Conservation (phyloP, 2,113 vertebrate genomes). For the Tonatia bakeri region DNA sequence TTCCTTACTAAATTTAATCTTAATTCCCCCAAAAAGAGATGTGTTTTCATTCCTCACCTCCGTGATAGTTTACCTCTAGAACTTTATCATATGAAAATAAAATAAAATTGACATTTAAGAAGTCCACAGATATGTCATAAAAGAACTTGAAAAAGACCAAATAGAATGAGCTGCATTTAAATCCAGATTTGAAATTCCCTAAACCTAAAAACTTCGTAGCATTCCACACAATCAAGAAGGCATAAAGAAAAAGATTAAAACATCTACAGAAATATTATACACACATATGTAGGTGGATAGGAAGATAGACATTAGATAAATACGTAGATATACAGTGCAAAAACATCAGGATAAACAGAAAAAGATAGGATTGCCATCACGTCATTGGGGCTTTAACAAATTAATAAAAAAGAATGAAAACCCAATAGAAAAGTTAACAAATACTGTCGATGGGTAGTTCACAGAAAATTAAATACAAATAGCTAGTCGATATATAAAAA, state of each 20-base stretch:
- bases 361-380: background rate
- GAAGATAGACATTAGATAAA: background rate
- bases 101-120: background rate
- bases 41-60: background rate
- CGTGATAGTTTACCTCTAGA: background rate
- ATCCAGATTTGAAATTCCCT: conserved; percentile 9
- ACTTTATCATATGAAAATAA: background rate
- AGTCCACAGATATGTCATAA: background rate
- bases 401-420: background rate
- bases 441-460: background rate
- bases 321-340: background rate
- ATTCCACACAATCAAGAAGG: background rate
- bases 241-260: background rate
- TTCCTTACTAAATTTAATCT: background rate
- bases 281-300: too few species aligned
- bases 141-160: background rate
- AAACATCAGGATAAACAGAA: background rate
- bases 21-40: background rate
- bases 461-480: background rate
- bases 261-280: background rate
- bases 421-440: background rate
- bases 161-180: background rate
- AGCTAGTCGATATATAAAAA: background rate
- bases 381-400: background rate
- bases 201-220: background rate